Percentiles rank a stretch among this genome's conserved stretches.
These are phyloP conservation scores for Mugil cephalus DNA, from an alignment of 2,113 vertebrate genomes.

Conservation along the genomic window DNA sequence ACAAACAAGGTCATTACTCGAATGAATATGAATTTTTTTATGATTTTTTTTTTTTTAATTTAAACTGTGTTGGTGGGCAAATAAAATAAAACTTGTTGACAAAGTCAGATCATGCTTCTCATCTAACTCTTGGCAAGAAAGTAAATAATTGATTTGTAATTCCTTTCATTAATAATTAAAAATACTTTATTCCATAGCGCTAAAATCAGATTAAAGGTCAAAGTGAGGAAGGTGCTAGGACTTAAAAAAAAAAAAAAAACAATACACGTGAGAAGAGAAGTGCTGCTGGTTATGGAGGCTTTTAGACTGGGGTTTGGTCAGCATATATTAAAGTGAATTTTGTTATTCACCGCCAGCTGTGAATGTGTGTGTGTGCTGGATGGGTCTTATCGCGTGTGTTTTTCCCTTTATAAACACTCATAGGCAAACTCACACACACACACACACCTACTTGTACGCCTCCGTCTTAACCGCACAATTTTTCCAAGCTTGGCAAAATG, in stretches of 20 bases:
- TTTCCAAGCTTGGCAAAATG: conserved; percentile 67
- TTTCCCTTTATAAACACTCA: conserved; percentile 48
- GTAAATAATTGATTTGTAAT: not conserved
- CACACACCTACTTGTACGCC: conserved; percentile 48
- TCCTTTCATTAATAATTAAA: not conserved
- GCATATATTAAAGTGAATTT: conserved; percentile 35
- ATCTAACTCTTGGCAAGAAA: conserved; percentile 5
- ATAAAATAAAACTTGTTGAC: too few species aligned
- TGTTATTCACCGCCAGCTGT: conserved; percentile 33
- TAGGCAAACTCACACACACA: conserved; percentile 21
- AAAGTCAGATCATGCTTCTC: too few species aligned
- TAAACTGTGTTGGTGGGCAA: too few species aligned
- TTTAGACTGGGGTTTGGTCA: conserved; percentile 32
- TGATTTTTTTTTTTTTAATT: too few species aligned
- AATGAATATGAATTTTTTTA: too few species aligned
- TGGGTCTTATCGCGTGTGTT: conserved; percentile 45
- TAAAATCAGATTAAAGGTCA: conserved; percentile 4
- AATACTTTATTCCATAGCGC: not conserved
- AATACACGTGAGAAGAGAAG: conserved; percentile 8
- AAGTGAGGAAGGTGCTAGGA: not conserved
- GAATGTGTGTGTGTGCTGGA: conserved; percentile 25
- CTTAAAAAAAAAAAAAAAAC: not conserved
- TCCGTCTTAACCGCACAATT: conserved; percentile 55
- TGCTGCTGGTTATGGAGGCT: conserved; percentile 4
- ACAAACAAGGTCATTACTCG: too few species aligned